Percentiles rank a stretch among this genome's conserved stretches.
Evolutionary conservation across 2,113 vertebrate genomes (phyloP).

Genomic region (Myanophis thanlyinensis): DNA sequence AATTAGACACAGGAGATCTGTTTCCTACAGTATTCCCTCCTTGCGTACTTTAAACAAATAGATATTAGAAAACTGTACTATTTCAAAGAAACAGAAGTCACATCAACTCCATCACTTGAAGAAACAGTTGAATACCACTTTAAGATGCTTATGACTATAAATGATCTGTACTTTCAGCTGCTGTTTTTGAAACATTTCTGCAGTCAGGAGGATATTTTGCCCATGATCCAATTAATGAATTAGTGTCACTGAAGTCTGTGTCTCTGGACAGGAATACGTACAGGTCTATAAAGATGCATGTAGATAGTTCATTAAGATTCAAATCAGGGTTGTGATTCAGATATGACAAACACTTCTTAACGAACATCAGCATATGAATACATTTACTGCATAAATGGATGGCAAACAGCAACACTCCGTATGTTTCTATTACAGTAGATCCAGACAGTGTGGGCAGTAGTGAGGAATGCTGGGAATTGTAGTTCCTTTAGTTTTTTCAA

Average conservation of each 20-base stretch:
- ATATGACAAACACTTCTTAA: background rate
- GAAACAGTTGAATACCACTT: background rate
- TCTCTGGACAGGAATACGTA: background rate
- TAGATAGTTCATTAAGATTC: background rate
- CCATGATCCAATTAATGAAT: background rate
- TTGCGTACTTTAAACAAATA: background rate
- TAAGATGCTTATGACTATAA: background rate
- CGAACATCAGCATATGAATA: background rate
- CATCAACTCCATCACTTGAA: background rate
- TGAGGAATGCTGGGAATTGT: background rate
- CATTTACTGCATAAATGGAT: background rate
- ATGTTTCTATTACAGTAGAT: background rate
- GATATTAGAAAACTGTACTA: background rate
- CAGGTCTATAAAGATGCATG: background rate
- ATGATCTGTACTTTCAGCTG: background rate
- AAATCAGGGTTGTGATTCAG: background rate
- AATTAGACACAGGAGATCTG: background rate
- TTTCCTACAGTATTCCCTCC: background rate
- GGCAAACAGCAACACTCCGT: background rate
- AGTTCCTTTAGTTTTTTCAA: background rate
- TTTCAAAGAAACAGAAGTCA: background rate
- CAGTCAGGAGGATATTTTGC: too few relatives aligned
- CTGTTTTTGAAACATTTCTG: background rate
- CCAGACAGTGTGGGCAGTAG: background rate
- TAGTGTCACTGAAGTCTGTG: background rate